Evolutionary conservation across 1,140 invertebrate species (phyloP).

Genomic region (Nomia melanderi): DNA sequence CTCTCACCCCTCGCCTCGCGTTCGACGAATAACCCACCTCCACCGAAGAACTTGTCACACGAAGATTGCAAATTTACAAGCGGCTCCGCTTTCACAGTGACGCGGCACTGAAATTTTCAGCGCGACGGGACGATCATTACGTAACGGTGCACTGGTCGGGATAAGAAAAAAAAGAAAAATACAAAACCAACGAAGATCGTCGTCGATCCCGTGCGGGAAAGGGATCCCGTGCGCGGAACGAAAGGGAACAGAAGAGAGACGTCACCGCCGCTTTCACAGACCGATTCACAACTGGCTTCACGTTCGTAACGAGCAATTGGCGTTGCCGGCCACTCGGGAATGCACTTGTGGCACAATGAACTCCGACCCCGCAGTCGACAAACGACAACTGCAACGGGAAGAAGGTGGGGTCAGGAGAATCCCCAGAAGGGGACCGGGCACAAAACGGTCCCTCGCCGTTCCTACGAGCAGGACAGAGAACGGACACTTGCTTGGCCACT

Average conservation of each 20-base stretch:
- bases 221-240: background rate
- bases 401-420: slow-evolving; percentile 21
- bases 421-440: slow-evolving; percentile 31
- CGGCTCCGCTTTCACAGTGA: no score
- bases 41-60: no score
- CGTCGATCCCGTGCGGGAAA: background rate
- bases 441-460: slow-evolving; percentile 16
- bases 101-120: no score
- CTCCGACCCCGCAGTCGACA: slow-evolving; percentile 69
- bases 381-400: slow-evolving; percentile 39
- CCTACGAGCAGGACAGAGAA: background rate
- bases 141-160: no score
- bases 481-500: slow-evolving; percentile 14
- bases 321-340: slow-evolving; percentile 65
- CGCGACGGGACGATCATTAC: no score
- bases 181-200: background rate
- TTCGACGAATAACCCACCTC: no score
- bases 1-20: no score
- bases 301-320: slow-evolving; percentile 65
- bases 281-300: slow-evolving; percentile 56
- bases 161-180: no score
- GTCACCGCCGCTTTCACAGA: slow-evolving; percentile 53
- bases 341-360: slow-evolving; percentile 76
- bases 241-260: slow-evolving; percentile 9
- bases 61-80: no score